Conservation (phyloP, 2,113 vertebrate genomes). For the Albula goreensis region DNA sequence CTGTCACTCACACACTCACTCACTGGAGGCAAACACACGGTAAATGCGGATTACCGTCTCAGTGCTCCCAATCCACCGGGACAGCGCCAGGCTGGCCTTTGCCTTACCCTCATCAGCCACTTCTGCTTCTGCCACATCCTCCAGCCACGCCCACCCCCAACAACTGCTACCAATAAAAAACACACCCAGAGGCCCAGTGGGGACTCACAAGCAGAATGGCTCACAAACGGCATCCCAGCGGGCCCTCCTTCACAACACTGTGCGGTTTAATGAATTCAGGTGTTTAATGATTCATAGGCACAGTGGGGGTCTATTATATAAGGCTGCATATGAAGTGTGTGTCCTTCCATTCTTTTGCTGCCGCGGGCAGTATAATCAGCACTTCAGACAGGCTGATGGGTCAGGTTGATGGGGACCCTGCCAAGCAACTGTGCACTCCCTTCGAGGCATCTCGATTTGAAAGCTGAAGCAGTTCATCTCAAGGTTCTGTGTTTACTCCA, state of each 20-base stretch:
- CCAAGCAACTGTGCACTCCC: neutral
- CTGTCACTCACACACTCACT: constrained; percentile 10
- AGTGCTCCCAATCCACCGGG: neutral
- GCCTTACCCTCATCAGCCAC: neutral
- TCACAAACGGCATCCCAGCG: neutral
- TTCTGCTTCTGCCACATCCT: neutral
- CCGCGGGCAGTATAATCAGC: neutral
- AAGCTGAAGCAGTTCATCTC: too few relatives aligned
- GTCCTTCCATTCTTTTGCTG: neutral
- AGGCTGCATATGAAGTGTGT: neutral
- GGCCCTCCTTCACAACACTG: neutral
- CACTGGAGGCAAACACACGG: neutral
- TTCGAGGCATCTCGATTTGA: too few relatives aligned
- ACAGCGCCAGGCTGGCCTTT: neutral
- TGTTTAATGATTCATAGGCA: neutral
- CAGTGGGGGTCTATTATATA: neutral
- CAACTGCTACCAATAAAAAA: neutral
- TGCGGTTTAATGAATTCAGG: constrained; percentile 9
- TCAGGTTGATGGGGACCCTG: neutral
- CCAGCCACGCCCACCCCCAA: neutral
- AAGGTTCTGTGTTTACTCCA: too few relatives aligned
- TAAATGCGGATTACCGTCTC: constrained; percentile 21
- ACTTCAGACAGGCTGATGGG: neutral
- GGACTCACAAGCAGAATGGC: neutral
- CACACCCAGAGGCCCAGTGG: neutral